phyloP scores from a whole-genome alignment of 1,140 invertebrate genomes.

The Rhyzopertha dominica region DNA sequence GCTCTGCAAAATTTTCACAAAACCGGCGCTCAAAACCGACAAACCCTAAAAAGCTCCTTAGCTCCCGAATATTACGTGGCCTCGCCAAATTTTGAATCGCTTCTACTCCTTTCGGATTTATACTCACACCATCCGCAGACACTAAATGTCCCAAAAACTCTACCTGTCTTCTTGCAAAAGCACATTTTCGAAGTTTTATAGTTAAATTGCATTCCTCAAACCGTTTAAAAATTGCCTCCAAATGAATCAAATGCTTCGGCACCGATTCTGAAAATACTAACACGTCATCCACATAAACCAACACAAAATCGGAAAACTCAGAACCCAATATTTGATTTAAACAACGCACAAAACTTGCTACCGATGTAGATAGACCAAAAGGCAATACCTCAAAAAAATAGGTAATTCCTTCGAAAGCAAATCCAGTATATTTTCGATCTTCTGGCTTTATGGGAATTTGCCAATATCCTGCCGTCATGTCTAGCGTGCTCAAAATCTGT shows the following conservation, averaged over 20 bases:
- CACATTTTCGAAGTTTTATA: slow-evolving; percentile 45
- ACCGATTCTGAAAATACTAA: slow-evolving; percentile 41
- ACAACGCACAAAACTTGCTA: no score
- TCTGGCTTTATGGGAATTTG: no score
- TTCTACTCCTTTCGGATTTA: slow-evolving; percentile 34
- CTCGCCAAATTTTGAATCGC: slow-evolving; percentile 35
- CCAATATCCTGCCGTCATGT: no score
- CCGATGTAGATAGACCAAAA: no score
- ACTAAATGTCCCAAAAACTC: slow-evolving; percentile 44
- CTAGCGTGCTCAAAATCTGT: no score
- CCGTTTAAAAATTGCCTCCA: slow-evolving; percentile 39
- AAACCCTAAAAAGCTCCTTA: slow-evolving; percentile 45
- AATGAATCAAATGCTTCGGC: slow-evolving; percentile 44
- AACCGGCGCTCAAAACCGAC: slow-evolving; percentile 46
- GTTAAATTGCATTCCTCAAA: slow-evolving; percentile 43
- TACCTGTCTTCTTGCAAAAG: slow-evolving; percentile 43
- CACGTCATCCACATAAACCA: slow-evolving; percentile 44
- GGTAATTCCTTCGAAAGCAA: no score
- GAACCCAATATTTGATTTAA: no score
- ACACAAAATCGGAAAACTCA: no score
- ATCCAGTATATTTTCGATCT: no score
- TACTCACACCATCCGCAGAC: slow-evolving; percentile 25
- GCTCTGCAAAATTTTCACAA: slow-evolving; percentile 33
- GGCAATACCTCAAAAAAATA: no score
- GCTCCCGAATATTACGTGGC: slow-evolving; percentile 37